Evolutionary conservation across 2,797 vertebrate genomes (phyloP).

Genomic region (Clamator glandarius): DNA sequence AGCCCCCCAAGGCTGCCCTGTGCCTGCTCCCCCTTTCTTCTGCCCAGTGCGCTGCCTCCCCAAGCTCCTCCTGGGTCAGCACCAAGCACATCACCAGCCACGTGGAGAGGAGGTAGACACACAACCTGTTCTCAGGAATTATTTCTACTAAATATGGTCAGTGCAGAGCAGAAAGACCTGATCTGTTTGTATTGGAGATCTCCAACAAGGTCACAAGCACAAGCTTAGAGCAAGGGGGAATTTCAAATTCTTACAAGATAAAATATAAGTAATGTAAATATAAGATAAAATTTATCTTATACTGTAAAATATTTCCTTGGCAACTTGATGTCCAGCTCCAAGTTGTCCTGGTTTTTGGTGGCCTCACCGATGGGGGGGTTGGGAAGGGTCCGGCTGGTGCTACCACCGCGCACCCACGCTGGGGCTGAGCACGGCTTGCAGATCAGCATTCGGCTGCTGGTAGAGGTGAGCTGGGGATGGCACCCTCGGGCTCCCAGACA

Average conservation of each 20-base stretch:
- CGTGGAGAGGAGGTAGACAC: rapidly evolving
- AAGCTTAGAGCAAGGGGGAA: background rate
- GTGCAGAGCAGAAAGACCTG: background rate
- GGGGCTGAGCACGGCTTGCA: rapidly evolving
- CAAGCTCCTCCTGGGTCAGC: background rate
- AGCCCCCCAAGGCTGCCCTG: background rate
- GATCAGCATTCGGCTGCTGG: rapidly evolving
- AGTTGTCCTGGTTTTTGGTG: background rate
- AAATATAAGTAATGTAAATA: background rate
- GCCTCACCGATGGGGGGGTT: rapidly evolving
- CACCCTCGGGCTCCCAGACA: background rate
- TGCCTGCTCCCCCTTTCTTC: rapidly evolving
- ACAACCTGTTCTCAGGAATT: background rate
- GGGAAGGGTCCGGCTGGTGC: background rate
- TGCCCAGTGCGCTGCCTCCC: rapidly evolving
- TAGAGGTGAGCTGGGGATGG: background rate
- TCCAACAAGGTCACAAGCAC: rapidly evolving
- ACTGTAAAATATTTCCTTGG: background rate
- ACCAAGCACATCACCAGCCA: background rate
- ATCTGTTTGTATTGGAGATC: background rate
- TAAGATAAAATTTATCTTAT: background rate
- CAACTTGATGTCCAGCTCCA: background rate
- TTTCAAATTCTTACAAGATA: rapidly evolving
- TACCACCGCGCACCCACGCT: rapidly evolving
- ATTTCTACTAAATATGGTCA: background rate